Evolutionary conservation across 2,888 invertebrate genomes (phyloP), one percentile per base, ranked within the genome.

Genomic region (Pantelozetes paolii): DNA sequence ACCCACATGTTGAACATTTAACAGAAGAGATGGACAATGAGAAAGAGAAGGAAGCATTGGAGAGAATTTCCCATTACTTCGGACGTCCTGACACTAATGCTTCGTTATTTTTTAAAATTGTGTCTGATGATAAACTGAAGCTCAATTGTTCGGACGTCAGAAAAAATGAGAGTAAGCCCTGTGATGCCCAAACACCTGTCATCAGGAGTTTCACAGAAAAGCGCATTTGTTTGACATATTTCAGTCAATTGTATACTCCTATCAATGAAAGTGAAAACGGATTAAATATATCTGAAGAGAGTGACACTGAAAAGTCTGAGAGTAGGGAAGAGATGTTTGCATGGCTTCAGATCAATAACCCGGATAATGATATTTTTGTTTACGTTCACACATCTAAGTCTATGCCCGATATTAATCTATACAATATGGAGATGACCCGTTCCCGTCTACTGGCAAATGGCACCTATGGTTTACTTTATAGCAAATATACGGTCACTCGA

Each of bases 371-470:
- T 36, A 36, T 36, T 1, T 64, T 64, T n/a, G 13, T 64, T 8
- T n/a, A 36, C 26, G 36, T 64, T 36, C 64, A 64, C 36, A 64
- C 64, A 36, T n/a, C 64, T 1, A 36, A n/a, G 40, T 64, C 64
- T 2, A 64, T 64, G 64, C 64, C 64, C 1, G 64, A 64, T 6
- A 36, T 64, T 40, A 64, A 64, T n/a, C 20, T 64, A 20, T 36
- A 64, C 30, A 40, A 36, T 9, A 9, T 64, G n/a, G 64, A 64
- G 40, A 64, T 64, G 64, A 36, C 18, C 3, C 2, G 20, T 2
- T 64, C 64, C 20, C 32, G 64, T 2, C 20, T 64, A 3, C 2
- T 20, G 20, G 26, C 9, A n/a, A 36, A 36, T 6, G 2, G 13
- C 1, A 36, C 36, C 11, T 64, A 64, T 36, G 64, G 64, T 20